Conservation (phyloP, 2,113 vertebrate genomes). For the Pachyramphus minor region DNA sequence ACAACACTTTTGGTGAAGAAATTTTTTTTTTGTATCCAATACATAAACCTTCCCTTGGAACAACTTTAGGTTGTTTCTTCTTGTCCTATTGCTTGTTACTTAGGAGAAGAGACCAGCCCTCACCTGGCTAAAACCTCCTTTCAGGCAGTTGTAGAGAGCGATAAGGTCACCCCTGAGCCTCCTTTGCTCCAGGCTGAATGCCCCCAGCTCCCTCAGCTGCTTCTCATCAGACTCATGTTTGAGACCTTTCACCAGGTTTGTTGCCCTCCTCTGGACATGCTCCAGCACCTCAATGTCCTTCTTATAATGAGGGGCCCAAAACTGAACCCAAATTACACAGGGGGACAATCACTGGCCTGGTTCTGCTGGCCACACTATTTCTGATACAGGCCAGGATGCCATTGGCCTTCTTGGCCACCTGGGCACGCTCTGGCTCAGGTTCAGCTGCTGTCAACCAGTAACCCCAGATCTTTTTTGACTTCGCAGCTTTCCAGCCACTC, state of each 20-base stretch:
- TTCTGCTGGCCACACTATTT: not conserved
- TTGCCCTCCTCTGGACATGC: rapidly evolving
- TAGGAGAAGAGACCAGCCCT: not conserved
- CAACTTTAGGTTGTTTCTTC: not conserved
- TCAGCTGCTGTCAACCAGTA: rapidly evolving
- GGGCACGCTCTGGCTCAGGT: not conserved
- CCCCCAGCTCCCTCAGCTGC: not conserved
- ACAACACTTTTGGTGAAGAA: not conserved
- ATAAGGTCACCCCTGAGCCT: not conserved
- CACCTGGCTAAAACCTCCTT: not conserved
- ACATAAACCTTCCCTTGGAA: not conserved
- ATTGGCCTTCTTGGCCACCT: too few relatives aligned
- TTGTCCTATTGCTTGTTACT: not conserved
- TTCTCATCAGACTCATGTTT: not conserved
- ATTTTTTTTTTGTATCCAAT: not conserved
- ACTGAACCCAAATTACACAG: not conserved
- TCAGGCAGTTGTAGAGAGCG: not conserved
- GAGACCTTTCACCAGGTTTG: not conserved
- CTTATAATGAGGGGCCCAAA: not conserved
- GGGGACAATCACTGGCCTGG: rapidly evolving
- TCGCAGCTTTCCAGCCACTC: not conserved
- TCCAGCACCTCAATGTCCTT: not conserved
- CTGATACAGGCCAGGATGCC: too few relatives aligned
- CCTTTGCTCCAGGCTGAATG: not conserved
- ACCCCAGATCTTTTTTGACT: rapidly evolving